Evolutionary conservation across 2,888 invertebrate species (phyloP), one percentile per base, ranked within the genome.

Genomic region (Proisotoma minuta): DNA sequence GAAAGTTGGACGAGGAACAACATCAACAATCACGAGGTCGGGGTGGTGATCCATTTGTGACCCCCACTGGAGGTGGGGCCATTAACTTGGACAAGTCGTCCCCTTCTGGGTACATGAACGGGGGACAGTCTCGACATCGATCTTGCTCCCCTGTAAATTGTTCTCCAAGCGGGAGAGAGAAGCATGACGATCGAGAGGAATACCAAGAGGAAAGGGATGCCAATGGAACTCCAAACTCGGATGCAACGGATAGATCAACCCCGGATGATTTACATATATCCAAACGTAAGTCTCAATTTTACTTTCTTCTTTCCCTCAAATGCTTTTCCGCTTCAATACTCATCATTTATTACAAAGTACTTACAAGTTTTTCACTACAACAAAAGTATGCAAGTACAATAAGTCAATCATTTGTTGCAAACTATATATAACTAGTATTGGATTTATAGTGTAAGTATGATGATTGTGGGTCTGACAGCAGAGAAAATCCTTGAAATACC

Each of bases 191-290:
- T 54, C 60, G 61, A 26, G 47, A 18, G n/a, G 47, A 18, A 10
- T 58, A 54, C n/a, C 62, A 68, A 53, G 73, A 68, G 24, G 68
- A 69, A 28, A 34, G 68, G 29, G 67, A 69, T 26, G 63, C 60
- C 43, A 79, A 78, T 63, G 79, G 78, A 2, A 79, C 79, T 0
- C 80, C 80, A 1, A 78, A 78, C 34, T 80, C 80, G n/a, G 79
- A 80, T 67, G 78, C 79, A 62, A 79, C 80, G 50, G 80, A 80
- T 63, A 75, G 80, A n/a, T 79, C 79, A 26, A 79, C 79, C 34
- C 80, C 80, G 2, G 80, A 80, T 71, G 80, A 80, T 8, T 53
- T 61, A 18, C 71, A 69, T 57, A 59, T 68, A 22, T 63, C 65
- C 3, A 64, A 73, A 71, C 52, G 73, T 73, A 69, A 71, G 70